Evolutionary conservation across 2,888 invertebrate genomes (phyloP), one percentile per base, ranked within the genome.

Genomic region (Rhodophaea formosa): DNA sequence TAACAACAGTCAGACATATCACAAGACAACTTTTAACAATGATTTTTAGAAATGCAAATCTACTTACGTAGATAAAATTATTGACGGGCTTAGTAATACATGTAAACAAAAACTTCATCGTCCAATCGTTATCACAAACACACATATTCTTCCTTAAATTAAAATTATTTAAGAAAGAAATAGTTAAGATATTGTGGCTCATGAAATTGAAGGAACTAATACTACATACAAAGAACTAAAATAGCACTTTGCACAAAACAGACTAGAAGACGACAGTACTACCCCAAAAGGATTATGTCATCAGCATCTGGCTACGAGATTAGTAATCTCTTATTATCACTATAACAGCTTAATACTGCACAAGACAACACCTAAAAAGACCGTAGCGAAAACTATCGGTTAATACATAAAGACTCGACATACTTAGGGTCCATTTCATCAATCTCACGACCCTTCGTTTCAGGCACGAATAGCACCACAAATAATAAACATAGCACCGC

Each of bases 371-470:
- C 35, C 15, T 35, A 46, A 23, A 46, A 44, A 46, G 32, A 54
- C 29, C 47, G 56, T 29, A n/a, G n/a, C 59, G 14, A 66, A 67
- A 68, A 81, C 82, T 90, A 92, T 88, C 92, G 92, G 71, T 92
- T 92, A 62, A 92, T 91, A 75, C 91, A 91, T 57, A 92, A 79
- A 8, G 92, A 92, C 74, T 91, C 91, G 0, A 93, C 93, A 70
- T 93, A 93, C 63, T 94, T 93, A 2, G 95, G 94, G 74, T 96
- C 95, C 94, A 97, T 97, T 83, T 97, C 97, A 74, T 97, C 97
- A 67, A 98, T 93, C 73, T 97, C 96, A 61, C 95, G 94, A 1
- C 97, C 97, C 79, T 96, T 97, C 7, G 98, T 98, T 87, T 98
- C 97, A 0, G 97, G 97, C 3, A 98, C 96, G 74, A 95, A 95